phyloP scores from a whole-genome alignment of 2,797 vertebrate species.

The Mustela erminea region DNA sequence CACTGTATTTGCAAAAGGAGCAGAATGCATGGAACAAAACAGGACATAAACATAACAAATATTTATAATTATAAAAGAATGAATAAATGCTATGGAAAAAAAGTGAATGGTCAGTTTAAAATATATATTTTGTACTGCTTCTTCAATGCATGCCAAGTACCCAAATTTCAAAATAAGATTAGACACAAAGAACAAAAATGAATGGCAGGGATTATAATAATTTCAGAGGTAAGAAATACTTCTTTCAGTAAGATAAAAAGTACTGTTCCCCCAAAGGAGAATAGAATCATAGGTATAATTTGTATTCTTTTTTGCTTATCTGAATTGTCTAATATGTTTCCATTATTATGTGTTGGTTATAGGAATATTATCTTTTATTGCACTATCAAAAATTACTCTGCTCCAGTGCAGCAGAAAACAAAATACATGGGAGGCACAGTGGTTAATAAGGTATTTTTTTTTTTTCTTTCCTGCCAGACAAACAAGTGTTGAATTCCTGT shows the following conservation, averaged over 20 bases:
- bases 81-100: neutral
- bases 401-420: neutral
- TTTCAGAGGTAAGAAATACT: neutral
- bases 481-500: neutral
- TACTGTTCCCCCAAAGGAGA: neutral
- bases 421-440: neutral
- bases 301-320: neutral
- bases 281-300: neutral
- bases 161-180: constrained; percentile 25
- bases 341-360: neutral
- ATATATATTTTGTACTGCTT: neutral
- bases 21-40: neutral
- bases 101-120: neutral
- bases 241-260: neutral
- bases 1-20: constrained; percentile 14
- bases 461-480: neutral
- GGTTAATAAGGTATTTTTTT: neutral
- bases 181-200: neutral
- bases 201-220: neutral
- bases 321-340: constrained; percentile 53
- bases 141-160: neutral
- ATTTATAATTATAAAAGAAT: constrained; percentile 28
- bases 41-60: neutral
- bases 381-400: constrained; percentile 39
- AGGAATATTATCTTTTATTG: constrained; percentile 38